Conservation (phyloP, 1,140 invertebrate species). For the Drosophila guanche region DNA sequence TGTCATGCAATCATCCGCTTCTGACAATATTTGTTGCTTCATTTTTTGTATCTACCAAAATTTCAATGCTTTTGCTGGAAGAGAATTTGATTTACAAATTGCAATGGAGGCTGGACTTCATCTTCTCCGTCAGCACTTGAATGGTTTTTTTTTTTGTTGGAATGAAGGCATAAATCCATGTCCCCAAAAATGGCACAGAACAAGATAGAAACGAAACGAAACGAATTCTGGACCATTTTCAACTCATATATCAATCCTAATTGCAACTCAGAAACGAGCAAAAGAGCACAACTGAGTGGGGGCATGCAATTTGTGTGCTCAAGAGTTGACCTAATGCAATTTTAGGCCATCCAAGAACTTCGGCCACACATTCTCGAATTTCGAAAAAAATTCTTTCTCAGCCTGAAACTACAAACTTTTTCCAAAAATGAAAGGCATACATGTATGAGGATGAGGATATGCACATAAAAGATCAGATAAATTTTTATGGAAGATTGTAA, state of each 20-base stretch:
- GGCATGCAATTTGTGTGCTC: conserved; percentile 41
- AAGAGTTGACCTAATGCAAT: conserved; percentile 41
- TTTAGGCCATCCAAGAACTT: conserved; percentile 18
- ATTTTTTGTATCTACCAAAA: conserved; percentile 7
- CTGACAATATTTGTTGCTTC: conserved; percentile 4
- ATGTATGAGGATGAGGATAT: too few species aligned
- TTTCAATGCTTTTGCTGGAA: conserved; percentile 25
- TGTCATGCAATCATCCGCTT: conserved; percentile 20
- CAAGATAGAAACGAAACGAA: conserved; percentile 20
- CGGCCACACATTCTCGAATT: background rate
- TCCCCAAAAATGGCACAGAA: conserved; percentile 8
- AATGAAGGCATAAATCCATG: conserved; percentile 54
- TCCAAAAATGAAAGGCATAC: too few species aligned
- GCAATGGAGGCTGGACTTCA: conserved; percentile 2
- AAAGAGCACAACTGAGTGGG: background rate
- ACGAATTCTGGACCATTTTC: conserved; percentile 35
- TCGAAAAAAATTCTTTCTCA: conserved; percentile 17
- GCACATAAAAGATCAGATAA: too few species aligned
- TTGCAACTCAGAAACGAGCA: conserved; percentile 39
- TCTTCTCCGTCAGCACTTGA: conserved; percentile 12
- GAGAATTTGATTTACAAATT: conserved; percentile 52
- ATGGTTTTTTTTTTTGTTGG: conserved; percentile 28
- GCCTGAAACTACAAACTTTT: too few species aligned
- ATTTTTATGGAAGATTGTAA: too few species aligned
- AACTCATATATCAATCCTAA: conserved; percentile 53